These are phyloP conservation scores for Syngnathus rostellatus DNA, from an alignment of 2,797 vertebrate species.

Conservation along the genomic window DNA sequence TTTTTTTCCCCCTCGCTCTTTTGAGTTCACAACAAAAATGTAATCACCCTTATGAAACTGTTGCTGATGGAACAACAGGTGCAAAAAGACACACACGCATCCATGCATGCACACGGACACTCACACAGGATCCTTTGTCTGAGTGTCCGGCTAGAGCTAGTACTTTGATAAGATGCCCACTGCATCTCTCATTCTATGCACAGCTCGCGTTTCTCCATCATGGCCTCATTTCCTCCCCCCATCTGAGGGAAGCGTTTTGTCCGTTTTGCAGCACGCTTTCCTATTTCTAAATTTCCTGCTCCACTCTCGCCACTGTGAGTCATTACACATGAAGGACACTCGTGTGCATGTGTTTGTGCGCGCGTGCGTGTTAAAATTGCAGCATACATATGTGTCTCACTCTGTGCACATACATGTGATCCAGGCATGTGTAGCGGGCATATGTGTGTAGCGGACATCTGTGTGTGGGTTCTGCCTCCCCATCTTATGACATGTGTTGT, in stretches of 20 bases:
- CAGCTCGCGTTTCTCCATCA: conserved; percentile 31
- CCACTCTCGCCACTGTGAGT: conserved; percentile 9
- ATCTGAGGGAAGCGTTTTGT: conserved; percentile 38
- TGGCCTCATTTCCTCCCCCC: conserved; percentile 33
- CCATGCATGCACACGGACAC: not conserved
- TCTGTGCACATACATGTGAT: conserved; percentile 2
- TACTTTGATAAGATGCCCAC: conserved; percentile 65
- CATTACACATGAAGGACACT: conserved; percentile 21
- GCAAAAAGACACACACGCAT: not conserved
- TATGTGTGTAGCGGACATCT: conserved; percentile 8
- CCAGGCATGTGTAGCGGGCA: conserved; percentile 9
- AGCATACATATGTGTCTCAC: not conserved
- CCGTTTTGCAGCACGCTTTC: conserved; percentile 40
- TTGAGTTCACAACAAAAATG: not conserved
- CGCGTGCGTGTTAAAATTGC: not conserved
- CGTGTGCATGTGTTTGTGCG: not conserved
- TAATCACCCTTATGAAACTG: not conserved
- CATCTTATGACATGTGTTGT: conserved; percentile 59
- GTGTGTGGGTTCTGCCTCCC: conserved; percentile 24
- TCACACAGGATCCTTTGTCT: conserved; percentile 43
- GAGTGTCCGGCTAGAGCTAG: conserved; percentile 51
- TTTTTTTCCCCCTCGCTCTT: not conserved
- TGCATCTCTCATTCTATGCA: conserved; percentile 46
- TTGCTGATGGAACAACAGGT: not conserved
- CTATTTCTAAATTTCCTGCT: conserved; percentile 28